Percentiles rank a stretch among this genome's conserved stretches.
These are phyloP conservation scores for Halichoerus grypus DNA, from an alignment of 2,113 vertebrate species.

Conservation along the genomic window DNA sequence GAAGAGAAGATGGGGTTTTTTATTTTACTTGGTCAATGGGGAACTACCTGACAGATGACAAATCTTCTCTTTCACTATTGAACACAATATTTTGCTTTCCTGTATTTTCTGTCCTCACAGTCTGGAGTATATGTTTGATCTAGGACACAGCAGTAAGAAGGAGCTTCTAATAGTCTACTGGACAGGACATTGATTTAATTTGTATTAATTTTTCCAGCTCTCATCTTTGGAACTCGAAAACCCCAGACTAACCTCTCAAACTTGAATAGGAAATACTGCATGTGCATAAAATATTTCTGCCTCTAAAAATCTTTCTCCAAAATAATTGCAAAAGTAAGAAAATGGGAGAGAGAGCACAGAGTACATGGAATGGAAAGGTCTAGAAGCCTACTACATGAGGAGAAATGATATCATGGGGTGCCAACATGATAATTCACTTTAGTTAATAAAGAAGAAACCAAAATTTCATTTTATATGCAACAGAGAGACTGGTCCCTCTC, in stretches of 20 bases:
- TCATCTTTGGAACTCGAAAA: not conserved
- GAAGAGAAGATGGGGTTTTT: slow-evolving; percentile 40
- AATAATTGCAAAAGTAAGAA: slow-evolving; percentile 50
- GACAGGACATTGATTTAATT: not conserved
- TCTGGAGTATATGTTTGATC: slow-evolving; percentile 30
- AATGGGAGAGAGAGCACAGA: not conserved
- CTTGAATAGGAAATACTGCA: not conserved
- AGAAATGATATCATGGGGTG: not conserved
- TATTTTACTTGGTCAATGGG: slow-evolving; percentile 54
- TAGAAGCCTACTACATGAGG: not conserved
- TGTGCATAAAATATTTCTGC: not conserved
- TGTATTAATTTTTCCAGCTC: slow-evolving; percentile 44
- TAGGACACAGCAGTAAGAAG: not conserved
- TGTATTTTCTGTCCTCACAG: not conserved
- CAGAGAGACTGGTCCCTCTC: not conserved
- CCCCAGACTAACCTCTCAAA: not conserved
- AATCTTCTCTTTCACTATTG: slow-evolving; percentile 36
- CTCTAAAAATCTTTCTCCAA: not conserved
- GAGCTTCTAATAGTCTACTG: not conserved
- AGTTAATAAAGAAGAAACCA: slow-evolving; percentile 44
- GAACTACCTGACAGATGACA: slow-evolving; percentile 7
- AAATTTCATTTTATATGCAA: slow-evolving; percentile 41
- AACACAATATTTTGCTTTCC: slow-evolving; percentile 38
- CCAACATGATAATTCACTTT: not conserved
- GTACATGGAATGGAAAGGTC: not conserved